These are phyloP conservation scores for Trematomus loennbergii DNA, from an alignment of 2,113 vertebrate genomes.

Conservation along the genomic window DNA sequence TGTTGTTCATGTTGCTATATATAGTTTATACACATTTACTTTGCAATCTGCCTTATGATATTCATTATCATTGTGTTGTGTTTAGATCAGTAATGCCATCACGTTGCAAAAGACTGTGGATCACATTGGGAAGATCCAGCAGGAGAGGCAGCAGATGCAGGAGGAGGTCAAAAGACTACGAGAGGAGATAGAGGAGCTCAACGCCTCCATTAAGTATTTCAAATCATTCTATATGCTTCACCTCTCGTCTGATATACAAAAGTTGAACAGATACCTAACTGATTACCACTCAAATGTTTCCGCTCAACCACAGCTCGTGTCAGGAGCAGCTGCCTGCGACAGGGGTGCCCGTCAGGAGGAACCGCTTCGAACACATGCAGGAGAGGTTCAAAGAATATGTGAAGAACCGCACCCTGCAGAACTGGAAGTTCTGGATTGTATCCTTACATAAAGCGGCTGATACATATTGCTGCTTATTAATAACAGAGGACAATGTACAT, in stretches of 20 bases:
- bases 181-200: slow-evolving; percentile 94
- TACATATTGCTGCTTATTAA: background rate
- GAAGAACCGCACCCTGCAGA: slow-evolving; percentile 90
- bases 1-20: background rate
- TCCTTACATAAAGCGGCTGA: slow-evolving; percentile 80
- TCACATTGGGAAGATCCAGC: slow-evolving; percentile 95
- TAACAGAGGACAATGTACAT: background rate
- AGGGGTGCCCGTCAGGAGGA: slow-evolving; percentile 87
- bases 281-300: background rate
- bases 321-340: slow-evolving; percentile 95
- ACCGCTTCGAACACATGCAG: slow-evolving; percentile 88
- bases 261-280: background rate
- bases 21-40: background rate
- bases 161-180: slow-evolving; percentile 91
- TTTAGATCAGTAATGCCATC: slow-evolving; percentile 91
- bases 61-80: slow-evolving; percentile 9
- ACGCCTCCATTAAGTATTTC: slow-evolving; percentile 90
- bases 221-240: background rate
- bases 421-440: slow-evolving; percentile 99
- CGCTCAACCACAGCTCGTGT: slow-evolving; percentile 84
- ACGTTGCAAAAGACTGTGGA: slow-evolving; percentile 96
- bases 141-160: slow-evolving; percentile 92
- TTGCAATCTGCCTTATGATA: background rate
- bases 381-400: slow-evolving; percentile 94
- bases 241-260: background rate